Conservation (phyloP, 2,888 invertebrate species). For the Heliconius charithonia region DNA sequence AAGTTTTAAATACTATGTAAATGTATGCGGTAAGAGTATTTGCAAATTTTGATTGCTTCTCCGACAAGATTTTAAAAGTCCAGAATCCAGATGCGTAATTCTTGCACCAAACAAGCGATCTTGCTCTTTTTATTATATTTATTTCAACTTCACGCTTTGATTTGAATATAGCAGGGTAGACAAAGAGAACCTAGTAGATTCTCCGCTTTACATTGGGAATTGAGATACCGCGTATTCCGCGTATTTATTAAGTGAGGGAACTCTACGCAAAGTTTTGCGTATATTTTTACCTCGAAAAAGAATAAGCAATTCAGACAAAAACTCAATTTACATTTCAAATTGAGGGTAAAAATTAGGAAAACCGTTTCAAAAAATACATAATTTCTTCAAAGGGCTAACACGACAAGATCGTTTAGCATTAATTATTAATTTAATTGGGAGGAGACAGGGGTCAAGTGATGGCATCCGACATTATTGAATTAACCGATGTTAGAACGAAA, state of each 20-base stretch:
- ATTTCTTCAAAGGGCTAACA: slow-evolving; percentile 18
- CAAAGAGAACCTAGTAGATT: no score
- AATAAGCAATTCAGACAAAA: background rate
- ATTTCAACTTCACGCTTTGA: background rate
- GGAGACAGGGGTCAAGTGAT: slow-evolving; percentile 10
- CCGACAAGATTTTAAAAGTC: no score
- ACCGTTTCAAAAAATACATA: background rate
- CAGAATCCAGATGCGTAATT: no score
- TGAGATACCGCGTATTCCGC: no score
- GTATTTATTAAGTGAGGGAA: no score
- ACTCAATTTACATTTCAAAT: background rate
- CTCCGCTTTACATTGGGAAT: no score
- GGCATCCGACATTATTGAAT: slow-evolving; percentile 23
- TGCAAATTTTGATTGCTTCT: no score
- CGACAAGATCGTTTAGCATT: slow-evolving; percentile 1
- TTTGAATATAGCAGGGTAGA: background rate
- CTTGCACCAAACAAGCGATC: no score
- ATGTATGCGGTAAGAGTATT: no score
- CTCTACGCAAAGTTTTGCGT: no score
- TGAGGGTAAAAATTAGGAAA: background rate
- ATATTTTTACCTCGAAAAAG: background rate
- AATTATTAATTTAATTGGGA: slow-evolving; percentile 19
- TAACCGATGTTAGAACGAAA: slow-evolving; percentile 11
- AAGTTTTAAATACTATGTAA: no score
- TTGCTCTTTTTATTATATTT: background rate